phyloP scores from a whole-genome alignment of 1,140 invertebrate species.

The Brachionus manjavacas region DNA sequence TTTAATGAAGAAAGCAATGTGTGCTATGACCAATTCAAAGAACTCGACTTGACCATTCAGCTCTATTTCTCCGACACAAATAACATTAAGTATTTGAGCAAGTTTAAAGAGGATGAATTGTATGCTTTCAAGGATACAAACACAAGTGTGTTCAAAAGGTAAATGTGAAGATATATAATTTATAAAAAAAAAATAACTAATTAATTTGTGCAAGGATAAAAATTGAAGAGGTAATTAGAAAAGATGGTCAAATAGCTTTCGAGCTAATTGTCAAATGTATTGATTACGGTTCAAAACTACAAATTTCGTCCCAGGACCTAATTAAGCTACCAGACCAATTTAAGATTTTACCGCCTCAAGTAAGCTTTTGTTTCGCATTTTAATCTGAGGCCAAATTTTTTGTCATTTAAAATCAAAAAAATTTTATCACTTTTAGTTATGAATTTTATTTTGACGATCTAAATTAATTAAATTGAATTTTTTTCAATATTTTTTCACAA shows the following conservation, averaged over 20 bases:
- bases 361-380: not conserved
- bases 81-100: not conserved
- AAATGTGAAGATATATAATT: not conserved
- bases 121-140: conserved; percentile 16
- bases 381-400: no score
- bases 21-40: not conserved
- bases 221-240: conserved; percentile 23
- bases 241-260: conserved; percentile 5
- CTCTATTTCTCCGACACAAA: not conserved
- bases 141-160: conserved; percentile 10
- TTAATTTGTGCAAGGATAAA: not conserved
- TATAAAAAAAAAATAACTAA: not conserved
- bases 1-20: not conserved
- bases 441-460: no score
- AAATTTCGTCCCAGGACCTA: not conserved
- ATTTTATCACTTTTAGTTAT: no score
- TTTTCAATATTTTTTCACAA: no score
- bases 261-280: conserved; percentile 25
- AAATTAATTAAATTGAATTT: no score
- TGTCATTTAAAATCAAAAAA: no score
- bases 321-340: conserved; percentile 32
- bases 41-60: not conserved
- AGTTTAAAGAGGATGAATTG: not conserved
- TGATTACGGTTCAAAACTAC: conserved; percentile 7
- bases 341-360: conserved; percentile 17